Percentiles rank a stretch among this genome's conserved stretches.
These are phyloP conservation scores for Lordiphosa collinella DNA, from an alignment of 1,140 invertebrate genomes.

Conservation along the genomic window DNA sequence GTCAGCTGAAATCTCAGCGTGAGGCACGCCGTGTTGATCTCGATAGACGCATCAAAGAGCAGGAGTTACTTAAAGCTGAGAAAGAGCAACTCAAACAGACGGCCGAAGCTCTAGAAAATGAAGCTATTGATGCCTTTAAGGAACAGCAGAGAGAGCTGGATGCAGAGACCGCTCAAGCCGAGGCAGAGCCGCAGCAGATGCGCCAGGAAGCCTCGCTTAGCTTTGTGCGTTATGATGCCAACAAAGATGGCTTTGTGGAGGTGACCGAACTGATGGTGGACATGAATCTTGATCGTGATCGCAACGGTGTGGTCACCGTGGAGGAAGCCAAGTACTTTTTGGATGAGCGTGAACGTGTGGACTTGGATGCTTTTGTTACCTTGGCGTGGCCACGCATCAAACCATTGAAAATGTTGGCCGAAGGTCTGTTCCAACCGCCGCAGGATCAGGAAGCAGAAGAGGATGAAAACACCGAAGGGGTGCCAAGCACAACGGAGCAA, in stretches of 20 bases:
- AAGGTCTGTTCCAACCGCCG: slow-evolving; percentile 84
- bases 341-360: slow-evolving; percentile 85
- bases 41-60: slow-evolving; percentile 86
- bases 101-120: slow-evolving; percentile 87
- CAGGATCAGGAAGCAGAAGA: slow-evolving; percentile 61
- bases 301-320: slow-evolving; percentile 87
- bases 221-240: slow-evolving; percentile 88
- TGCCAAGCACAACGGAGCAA: background rate
- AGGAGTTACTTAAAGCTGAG: slow-evolving; percentile 86
- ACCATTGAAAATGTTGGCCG: slow-evolving; percentile 87
- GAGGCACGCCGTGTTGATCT: slow-evolving; percentile 85
- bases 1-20: slow-evolving; percentile 87
- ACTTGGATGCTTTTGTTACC: slow-evolving; percentile 86
- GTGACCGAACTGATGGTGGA: slow-evolving; percentile 89
- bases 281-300: slow-evolving; percentile 91
- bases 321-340: slow-evolving; percentile 92
- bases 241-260: slow-evolving; percentile 88
- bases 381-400: slow-evolving; percentile 88
- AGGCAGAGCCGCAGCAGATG: slow-evolving; percentile 67
- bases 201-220: slow-evolving; percentile 84
- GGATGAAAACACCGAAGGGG: slow-evolving; percentile 67
- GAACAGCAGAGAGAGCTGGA: slow-evolving; percentile 83
- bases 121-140: slow-evolving; percentile 88
- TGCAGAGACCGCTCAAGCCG: slow-evolving; percentile 83
- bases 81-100: slow-evolving; percentile 87